Evolutionary conservation across 2,113 vertebrate genomes (phyloP).

Genomic region (Genyomyrus donnyi): DNA sequence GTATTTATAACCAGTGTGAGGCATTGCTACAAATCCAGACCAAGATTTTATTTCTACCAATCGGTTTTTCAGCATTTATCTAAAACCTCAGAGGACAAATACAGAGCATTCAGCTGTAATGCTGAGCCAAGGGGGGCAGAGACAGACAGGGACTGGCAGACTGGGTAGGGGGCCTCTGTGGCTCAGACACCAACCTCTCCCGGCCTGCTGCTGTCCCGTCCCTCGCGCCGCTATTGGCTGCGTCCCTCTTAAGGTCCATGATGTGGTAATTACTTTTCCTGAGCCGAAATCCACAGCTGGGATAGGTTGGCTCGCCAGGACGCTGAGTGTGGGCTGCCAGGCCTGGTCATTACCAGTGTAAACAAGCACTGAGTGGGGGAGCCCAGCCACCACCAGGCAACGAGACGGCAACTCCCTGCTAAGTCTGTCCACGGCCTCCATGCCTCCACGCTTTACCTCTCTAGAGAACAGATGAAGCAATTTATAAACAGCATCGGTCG

Average conservation of each 20-base stretch:
- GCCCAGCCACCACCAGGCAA: neutral
- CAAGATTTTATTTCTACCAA: too few relatives aligned
- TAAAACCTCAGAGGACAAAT: slow-evolving; percentile 5
- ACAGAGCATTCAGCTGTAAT: neutral
- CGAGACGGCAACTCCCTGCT: neutral
- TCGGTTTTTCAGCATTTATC: neutral
- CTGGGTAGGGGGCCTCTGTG: neutral
- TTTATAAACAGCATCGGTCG: slow-evolving; percentile 19
- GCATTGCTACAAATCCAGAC: too few relatives aligned
- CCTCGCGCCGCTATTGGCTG: neutral
- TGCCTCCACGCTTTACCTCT: neutral
- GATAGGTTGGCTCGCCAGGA: neutral
- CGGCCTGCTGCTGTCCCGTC: neutral
- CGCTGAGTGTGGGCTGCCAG: neutral
- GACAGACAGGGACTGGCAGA: neutral
- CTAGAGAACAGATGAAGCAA: neutral
- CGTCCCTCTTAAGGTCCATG: neutral
- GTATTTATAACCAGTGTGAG: neutral
- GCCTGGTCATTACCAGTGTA: neutral
- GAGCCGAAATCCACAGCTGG: neutral
- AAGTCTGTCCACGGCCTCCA: neutral
- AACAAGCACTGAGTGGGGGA: slow-evolving; percentile 10
- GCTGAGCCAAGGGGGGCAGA: neutral
- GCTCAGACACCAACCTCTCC: slow-evolving; percentile 10
- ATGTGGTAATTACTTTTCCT: slow-evolving; percentile 6